Percentiles rank a stretch among this genome's conserved stretches.
Evolutionary conservation across 1,140 invertebrate genomes (phyloP).

Genomic region (Drosophila gunungcola): DNA sequence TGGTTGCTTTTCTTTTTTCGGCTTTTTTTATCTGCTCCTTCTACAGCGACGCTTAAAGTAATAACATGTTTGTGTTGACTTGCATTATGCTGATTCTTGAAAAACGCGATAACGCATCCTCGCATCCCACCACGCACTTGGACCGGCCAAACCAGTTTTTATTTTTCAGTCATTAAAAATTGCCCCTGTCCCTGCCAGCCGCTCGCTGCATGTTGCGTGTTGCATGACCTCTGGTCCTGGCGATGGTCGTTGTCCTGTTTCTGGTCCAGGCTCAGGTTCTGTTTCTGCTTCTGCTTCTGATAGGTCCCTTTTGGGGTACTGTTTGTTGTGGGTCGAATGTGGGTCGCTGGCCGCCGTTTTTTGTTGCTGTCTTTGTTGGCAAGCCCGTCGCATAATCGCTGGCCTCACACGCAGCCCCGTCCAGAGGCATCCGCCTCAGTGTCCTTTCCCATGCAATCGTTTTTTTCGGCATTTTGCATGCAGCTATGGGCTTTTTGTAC

Average conservation of each 20-base stretch:
- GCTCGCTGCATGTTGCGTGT: not conserved
- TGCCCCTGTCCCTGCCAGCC: slow-evolving; percentile 20
- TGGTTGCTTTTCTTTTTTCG: slow-evolving; percentile 17
- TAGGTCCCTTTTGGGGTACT: slow-evolving; percentile 1
- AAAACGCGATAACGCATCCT: slow-evolving; percentile 27
- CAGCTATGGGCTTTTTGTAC: slow-evolving; percentile 27
- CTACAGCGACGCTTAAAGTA: slow-evolving; percentile 70
- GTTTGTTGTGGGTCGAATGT: slow-evolving; percentile 77
- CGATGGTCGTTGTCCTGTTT: too few species aligned
- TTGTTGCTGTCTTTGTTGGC: slow-evolving; percentile 61
- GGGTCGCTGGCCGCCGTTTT: slow-evolving; percentile 63
- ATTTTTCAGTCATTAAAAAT: slow-evolving; percentile 81
- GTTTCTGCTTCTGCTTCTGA: not conserved
- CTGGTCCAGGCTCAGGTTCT: not conserved
- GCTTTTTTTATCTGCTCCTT: slow-evolving; percentile 21
- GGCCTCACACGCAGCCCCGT: slow-evolving; percentile 63
- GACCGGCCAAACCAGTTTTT: slow-evolving; percentile 15
- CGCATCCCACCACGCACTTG: slow-evolving; percentile 25
- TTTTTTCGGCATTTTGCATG: slow-evolving; percentile 61
- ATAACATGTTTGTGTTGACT: slow-evolving; percentile 84
- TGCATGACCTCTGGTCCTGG: slow-evolving; percentile 7
- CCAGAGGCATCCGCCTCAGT: not conserved
- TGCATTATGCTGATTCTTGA: slow-evolving; percentile 75
- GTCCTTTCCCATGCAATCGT: slow-evolving; percentile 17
- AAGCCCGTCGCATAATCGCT: slow-evolving; percentile 76